phyloP scores from a whole-genome alignment of 2,797 vertebrate species.

The Rousettus madagascariensis region DNA sequence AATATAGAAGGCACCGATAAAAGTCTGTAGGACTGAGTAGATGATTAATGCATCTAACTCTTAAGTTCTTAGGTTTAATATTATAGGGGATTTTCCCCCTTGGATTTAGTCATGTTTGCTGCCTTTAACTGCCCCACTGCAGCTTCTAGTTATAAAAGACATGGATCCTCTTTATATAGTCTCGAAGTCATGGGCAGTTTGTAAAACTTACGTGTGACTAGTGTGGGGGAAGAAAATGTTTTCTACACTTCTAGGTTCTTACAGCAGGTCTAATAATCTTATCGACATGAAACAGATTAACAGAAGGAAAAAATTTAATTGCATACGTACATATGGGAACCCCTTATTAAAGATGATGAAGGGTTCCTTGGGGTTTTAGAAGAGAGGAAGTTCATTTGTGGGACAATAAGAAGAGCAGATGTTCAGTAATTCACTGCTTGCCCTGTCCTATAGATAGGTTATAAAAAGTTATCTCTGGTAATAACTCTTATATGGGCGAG shows the following conservation, averaged over 20 bases:
- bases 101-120: neutral
- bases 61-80: neutral
- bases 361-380: neutral
- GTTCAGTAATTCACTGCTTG: neutral
- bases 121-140: neutral
- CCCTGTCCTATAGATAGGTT: neutral
- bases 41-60: neutral
- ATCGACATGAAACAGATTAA: neutral
- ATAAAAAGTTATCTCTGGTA: neutral
- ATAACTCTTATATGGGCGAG: neutral
- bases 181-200: neutral
- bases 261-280: neutral
- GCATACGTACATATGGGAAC: neutral
- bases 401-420: neutral
- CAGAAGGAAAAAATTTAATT: neutral
- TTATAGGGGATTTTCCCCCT: neutral
- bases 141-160: neutral
- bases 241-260: neutral
- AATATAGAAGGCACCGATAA: neutral
- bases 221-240: neutral
- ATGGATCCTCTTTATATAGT: neutral
- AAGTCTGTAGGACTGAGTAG: neutral
- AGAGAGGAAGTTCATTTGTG: neutral
- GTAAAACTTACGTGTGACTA: neutral
- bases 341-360: neutral